Evolutionary conservation across 1,140 invertebrate species (phyloP), one percentile per base, ranked within the genome.

Genomic region (Pectinophora gossypiella): DNA sequence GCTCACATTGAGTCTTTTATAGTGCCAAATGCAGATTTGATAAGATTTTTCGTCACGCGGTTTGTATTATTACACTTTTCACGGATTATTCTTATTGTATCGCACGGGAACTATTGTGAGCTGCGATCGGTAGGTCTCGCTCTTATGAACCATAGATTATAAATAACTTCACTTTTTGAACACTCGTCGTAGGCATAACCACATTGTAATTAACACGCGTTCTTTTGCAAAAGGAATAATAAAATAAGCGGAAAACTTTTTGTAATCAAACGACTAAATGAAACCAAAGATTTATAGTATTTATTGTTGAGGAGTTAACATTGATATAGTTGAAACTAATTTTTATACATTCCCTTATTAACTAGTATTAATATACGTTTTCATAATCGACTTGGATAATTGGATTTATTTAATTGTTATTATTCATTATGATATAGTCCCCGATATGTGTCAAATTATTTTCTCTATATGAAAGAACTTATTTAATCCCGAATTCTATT

Each of bases 251-350:
- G 2, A 40, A 57, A 60, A 57, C 52, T 43, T 72, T 68, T 75
- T 72, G 60, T 71, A 80, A 73, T 72, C 64, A 63, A 73, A 64
- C 69, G 75, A 78, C 75, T 80, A 74, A 75, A 72, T 79, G 72
- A 81, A 86, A 76, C 83, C 83, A 86, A 86, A 86, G 83, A 86
- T 83, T 82, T 81, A 78, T 83, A 84, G 76, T 86, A 86, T 86
- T 86, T 81, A 81, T 78, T 80, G 69, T 77, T 74, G 77, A 76
- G 68, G 71, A 69, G 64, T 69, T 76, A 77, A 74, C 72, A 62
- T 73, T 70, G 68, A 72, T 77, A 73, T 74, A 75, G 72, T 72
- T 66, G 73, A 76, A 73, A 72, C 55, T 79, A 72, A 79, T 74
- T 79, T 78, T 83, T 83, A 79, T 83, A 83, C 79, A 75, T 80